A percentile compares a stretch with the other conserved stretches of the same genome.
Evolutionary conservation across 1,140 invertebrate genomes (phyloP).

Genomic region (Plectrocnemia conspersa): DNA sequence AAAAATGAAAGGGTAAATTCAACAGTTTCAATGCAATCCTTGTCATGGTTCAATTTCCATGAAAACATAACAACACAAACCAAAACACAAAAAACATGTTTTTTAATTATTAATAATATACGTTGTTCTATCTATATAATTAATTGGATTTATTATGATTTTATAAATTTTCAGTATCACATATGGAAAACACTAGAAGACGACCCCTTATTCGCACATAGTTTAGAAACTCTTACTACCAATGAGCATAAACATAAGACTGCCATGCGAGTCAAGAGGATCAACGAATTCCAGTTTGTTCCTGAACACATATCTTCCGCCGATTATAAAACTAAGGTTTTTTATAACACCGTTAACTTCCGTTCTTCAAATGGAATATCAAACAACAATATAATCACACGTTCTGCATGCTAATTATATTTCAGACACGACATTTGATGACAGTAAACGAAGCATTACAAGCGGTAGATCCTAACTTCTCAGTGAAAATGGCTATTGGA

Average conservation of each 20-base stretch:
- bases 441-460: slow-evolving; percentile 66
- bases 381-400: background rate
- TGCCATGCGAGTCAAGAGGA: slow-evolving; percentile 57
- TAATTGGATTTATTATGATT: background rate
- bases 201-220: slow-evolving; percentile 72
- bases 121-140: too few relatives aligned
- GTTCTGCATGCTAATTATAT: slow-evolving; percentile 29
- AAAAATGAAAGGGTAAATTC: too few relatives aligned
- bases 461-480: slow-evolving; percentile 60
- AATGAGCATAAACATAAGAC: slow-evolving; percentile 67
- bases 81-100: too few relatives aligned
- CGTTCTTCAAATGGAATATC: background rate
- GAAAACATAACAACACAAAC: too few relatives aligned
- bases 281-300: slow-evolving; percentile 54
- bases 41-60: too few relatives aligned
- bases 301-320: slow-evolving; percentile 54
- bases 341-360: background rate
- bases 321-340: slow-evolving; percentile 60
- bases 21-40: too few relatives aligned
- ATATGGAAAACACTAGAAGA: slow-evolving; percentile 75
- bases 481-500: slow-evolving; percentile 64
- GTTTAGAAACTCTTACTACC: slow-evolving; percentile 54
- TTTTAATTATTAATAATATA: too few relatives aligned
- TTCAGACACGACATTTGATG: slow-evolving; percentile 63
- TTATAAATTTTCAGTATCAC: slow-evolving; percentile 59